Percentiles rank a stretch among this genome's conserved stretches.
phyloP scores from a whole-genome alignment of 2,888 invertebrate genomes.

The Homarus gammarus region DNA sequence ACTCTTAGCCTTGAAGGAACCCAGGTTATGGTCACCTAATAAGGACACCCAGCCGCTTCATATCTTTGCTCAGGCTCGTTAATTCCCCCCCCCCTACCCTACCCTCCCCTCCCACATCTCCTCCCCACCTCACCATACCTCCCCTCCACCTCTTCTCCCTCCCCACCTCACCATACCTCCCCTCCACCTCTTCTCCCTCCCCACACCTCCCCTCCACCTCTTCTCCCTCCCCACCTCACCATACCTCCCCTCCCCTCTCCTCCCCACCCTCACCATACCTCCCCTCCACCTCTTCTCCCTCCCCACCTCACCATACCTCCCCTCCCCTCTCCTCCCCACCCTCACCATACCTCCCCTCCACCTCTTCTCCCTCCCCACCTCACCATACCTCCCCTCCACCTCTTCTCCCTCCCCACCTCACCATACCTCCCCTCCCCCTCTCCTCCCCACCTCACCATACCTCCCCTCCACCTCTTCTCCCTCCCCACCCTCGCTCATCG shows the following conservation, averaged over 20 bases:
- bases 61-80: neutral
- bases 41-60: neutral
- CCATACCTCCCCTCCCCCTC: neutral
- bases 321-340: slow-evolving; percentile 15
- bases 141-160: too few relatives aligned
- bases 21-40: neutral
- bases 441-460: neutral
- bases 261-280: neutral
- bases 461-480: too few relatives aligned
- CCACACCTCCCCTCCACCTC: neutral
- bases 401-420: neutral
- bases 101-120: neutral
- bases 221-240: neutral
- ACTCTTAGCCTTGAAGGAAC: neutral
- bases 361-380: neutral
- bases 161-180: neutral
- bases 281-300: neutral
- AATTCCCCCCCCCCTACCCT: neutral
- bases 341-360: neutral
- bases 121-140: neutral
- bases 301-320: neutral
- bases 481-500: neutral
- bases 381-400: neutral
- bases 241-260: too few relatives aligned
- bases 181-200: too few relatives aligned